Conservation (phyloP, 2,113 vertebrate species). For the Alethe castanea region DNA sequence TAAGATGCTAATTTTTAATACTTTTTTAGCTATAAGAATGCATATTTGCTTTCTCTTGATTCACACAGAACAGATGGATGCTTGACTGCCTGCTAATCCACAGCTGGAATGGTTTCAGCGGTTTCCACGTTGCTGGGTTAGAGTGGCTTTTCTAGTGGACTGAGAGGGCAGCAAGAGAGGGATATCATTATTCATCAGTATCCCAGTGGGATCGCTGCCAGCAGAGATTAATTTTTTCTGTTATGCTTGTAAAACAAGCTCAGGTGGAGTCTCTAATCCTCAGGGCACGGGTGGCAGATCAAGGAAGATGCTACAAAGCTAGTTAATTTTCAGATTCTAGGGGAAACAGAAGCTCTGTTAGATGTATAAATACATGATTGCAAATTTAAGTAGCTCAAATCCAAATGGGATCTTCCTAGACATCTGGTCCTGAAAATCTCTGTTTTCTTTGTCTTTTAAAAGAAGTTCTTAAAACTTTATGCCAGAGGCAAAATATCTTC, state of each 20-base stretch:
- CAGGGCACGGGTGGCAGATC: conserved; percentile 87
- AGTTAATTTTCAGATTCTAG: conserved; percentile 89
- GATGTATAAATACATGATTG: conserved; percentile 88
- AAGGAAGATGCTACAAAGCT: conserved; percentile 89
- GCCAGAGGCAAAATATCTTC: conserved; percentile 51
- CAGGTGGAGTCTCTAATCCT: conserved; percentile 88
- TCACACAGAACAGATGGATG: conserved; percentile 83
- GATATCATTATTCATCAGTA: conserved; percentile 89
- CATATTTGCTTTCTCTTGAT: conserved; percentile 75
- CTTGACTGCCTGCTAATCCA: conserved; percentile 87
- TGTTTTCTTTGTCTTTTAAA: conserved; percentile 74
- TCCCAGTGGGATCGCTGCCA: conserved; percentile 85
- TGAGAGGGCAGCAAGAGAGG: conserved; percentile 85
- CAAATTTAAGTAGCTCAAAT: conserved; percentile 86
- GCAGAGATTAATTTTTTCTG: conserved; percentile 90
- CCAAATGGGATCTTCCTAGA: conserved; percentile 83
- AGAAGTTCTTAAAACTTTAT: conserved; percentile 75
- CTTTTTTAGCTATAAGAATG: conserved; percentile 75
- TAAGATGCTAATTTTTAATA: conserved; percentile 64
- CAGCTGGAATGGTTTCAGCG: conserved; percentile 85
- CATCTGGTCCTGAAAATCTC: conserved; percentile 82
- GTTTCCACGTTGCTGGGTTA: conserved; percentile 82
- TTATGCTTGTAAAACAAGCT: conserved; percentile 89
- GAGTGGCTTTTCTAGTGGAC: conserved; percentile 87
- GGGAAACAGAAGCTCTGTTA: conserved; percentile 85